A percentile compares a stretch with the other conserved stretches of the same genome.
Evolutionary conservation across 2,797 vertebrate genomes (phyloP).

Genomic region (Sebastes taczanowskii): DNA sequence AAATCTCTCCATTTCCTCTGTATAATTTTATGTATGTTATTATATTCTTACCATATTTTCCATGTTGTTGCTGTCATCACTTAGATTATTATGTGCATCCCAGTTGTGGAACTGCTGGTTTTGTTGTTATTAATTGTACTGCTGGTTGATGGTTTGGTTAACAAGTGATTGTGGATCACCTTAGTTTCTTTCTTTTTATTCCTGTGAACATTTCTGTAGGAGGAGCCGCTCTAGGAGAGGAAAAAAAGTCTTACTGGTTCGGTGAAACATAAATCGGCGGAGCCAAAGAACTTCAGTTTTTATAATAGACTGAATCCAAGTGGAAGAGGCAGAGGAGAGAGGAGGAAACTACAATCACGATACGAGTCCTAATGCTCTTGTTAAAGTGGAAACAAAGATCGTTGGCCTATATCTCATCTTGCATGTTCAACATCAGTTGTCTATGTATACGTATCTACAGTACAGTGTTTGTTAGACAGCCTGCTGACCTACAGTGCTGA

Average conservation of each 20-base stretch:
- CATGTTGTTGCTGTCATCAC: slow-evolving; percentile 9
- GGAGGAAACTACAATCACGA: not conserved
- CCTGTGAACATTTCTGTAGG: not conserved
- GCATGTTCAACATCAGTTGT: not conserved
- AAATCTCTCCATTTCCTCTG: slow-evolving; percentile 21
- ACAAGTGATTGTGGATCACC: not conserved
- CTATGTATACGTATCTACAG: not conserved
- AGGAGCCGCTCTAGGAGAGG: not conserved
- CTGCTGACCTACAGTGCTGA: not conserved
- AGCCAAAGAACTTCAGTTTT: not conserved
- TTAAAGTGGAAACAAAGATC: slow-evolving; percentile 1
- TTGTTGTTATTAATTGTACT: not conserved
- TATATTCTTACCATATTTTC: slow-evolving; percentile 4
- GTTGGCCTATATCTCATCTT: not conserved
- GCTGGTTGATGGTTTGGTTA: not conserved
- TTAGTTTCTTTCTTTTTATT: not conserved
- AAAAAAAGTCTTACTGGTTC: not conserved
- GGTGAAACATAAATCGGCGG: not conserved
- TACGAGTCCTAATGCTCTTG: not conserved
- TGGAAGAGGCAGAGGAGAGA: not conserved
- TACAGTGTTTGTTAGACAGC: not conserved
- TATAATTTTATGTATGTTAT: slow-evolving; percentile 6
- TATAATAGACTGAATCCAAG: not conserved
- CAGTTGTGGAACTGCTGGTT: not conserved
- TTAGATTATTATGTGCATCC: not conserved